phyloP scores from a whole-genome alignment of 2,797 vertebrate genomes.

The Tapirus indicus region DNA sequence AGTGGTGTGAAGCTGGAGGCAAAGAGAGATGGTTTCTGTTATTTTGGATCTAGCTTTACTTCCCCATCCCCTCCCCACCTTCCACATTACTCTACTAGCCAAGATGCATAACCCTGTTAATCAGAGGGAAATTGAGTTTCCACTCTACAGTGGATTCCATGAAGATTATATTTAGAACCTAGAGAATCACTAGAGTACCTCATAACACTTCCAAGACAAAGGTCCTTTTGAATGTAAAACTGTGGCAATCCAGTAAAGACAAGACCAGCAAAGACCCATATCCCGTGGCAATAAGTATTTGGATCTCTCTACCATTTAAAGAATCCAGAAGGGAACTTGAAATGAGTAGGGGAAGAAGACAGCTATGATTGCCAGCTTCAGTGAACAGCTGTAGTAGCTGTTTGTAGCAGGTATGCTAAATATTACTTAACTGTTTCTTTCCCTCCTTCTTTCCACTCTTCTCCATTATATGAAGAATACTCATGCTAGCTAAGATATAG shows the following conservation, averaged over 20 bases:
- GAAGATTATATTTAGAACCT: background rate
- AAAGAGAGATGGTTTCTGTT: background rate
- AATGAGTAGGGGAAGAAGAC: background rate
- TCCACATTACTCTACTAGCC: background rate
- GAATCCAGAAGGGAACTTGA: background rate
- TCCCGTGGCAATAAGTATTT: background rate
- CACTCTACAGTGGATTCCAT: background rate
- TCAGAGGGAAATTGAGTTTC: background rate
- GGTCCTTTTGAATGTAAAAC: background rate
- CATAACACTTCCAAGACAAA: background rate
- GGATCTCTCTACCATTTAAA: background rate
- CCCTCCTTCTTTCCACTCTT: background rate
- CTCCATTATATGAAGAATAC: background rate
- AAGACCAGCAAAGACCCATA: background rate
- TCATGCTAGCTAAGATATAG: background rate
- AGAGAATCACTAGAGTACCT: background rate
- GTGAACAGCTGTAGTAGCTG: background rate
- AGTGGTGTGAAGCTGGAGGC: background rate
- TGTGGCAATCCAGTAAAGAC: background rate
- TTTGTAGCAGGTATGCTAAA: background rate
- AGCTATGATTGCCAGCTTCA: background rate
- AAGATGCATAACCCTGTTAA: background rate
- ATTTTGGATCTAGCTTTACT: background rate
- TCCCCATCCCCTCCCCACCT: background rate
- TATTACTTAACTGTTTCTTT: background rate